These are phyloP conservation scores for Rhinolophus sinicus DNA, from an alignment of 2,113 vertebrate genomes.

Conservation along the genomic window DNA sequence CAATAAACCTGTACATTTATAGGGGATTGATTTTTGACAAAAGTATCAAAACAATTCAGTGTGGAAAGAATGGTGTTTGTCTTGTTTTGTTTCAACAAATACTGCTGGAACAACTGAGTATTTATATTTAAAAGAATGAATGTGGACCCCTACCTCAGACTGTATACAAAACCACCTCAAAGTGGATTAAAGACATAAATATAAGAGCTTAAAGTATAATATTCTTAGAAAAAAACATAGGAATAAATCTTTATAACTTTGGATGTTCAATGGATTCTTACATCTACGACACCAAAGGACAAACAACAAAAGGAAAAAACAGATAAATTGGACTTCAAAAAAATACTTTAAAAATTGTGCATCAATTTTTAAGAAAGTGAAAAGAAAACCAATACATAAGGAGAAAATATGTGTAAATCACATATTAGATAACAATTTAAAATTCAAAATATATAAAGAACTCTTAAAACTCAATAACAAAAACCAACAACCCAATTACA, in stretches of 20 bases:
- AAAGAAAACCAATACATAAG: neutral
- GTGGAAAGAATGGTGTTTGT: neutral
- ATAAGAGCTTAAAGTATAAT: neutral
- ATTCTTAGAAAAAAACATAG: neutral
- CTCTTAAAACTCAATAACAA: neutral
- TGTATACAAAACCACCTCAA: neutral
- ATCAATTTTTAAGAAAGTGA: neutral
- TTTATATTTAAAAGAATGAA: neutral
- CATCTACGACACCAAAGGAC: neutral
- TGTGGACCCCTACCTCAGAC: no score
- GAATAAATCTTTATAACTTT: neutral
- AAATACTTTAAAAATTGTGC: neutral
- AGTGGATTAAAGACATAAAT: neutral
- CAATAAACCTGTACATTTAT: neutral
- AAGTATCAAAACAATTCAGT: neutral
- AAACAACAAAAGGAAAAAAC: neutral
- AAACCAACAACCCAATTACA: neutral
- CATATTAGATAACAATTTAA: neutral
- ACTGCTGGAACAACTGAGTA: neutral
- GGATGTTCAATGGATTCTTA: neutral
- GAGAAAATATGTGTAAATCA: neutral
- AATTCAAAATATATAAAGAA: neutral
- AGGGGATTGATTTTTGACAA: neutral
- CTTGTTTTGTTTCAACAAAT: neutral
- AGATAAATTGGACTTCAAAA: neutral